Percentiles rank a stretch among this genome's conserved stretches.
Conservation (phyloP, 2,797 vertebrate genomes). For the Epinephelus awoara region DNA sequence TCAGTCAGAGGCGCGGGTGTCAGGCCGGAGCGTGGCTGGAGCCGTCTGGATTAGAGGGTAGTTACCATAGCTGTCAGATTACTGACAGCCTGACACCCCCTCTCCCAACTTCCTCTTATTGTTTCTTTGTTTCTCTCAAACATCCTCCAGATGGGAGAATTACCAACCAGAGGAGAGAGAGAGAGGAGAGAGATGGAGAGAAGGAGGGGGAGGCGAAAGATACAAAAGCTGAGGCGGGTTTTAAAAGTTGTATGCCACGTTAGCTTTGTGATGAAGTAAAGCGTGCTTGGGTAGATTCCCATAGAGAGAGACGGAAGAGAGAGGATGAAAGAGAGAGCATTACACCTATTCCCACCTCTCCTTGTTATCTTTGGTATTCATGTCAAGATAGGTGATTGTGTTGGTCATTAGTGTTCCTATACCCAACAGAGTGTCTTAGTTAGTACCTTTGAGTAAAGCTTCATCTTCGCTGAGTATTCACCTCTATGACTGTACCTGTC, state of each 20-base stretch:
- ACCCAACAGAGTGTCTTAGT: constrained; percentile 83
- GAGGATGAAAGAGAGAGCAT: constrained; percentile 72
- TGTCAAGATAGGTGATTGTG: constrained; percentile 86
- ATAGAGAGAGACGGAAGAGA: constrained; percentile 68
- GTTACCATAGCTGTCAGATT: constrained; percentile 99
- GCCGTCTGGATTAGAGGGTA: constrained; percentile 99
- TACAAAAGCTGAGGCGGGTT: constrained; percentile 79
- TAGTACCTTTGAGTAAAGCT: constrained; percentile 80
- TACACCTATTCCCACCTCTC: constrained; percentile 85
- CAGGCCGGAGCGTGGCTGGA: constrained; percentile 97
- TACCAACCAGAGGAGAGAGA: constrained; percentile 80
- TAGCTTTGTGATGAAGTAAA: constrained; percentile 87
- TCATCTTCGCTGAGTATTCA: constrained; percentile 80
- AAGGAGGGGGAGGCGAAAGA: constrained; percentile 31
- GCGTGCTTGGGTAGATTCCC: constrained; percentile 74
- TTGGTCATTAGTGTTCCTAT: constrained; percentile 86
- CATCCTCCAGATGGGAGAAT: constrained; percentile 89
- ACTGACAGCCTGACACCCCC: constrained; percentile 99
- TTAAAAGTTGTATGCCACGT: constrained; percentile 86
- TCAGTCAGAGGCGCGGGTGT: constrained; percentile 98
- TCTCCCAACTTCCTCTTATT: constrained; percentile 97
- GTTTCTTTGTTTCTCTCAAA: constrained; percentile 94
- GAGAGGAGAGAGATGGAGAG: constrained; percentile 34
- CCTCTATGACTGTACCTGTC: constrained; percentile 80
- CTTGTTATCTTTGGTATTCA: constrained; percentile 87